Base-by-base conservation (phyloP, 2,113 vertebrate genomes). In the Ranitomeya imitator region DNA sequence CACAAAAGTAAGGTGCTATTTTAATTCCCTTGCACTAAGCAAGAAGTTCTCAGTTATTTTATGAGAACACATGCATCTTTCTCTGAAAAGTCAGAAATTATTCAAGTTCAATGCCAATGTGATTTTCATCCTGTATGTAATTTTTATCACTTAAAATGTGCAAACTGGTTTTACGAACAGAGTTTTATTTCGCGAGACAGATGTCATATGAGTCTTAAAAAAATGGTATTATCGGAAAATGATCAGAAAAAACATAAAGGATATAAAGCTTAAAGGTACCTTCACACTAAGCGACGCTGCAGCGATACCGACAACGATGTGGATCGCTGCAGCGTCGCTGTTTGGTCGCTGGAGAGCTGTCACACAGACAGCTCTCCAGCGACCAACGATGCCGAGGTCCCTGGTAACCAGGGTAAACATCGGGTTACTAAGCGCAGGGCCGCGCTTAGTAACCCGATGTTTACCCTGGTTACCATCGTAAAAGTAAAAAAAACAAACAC, bases 1-100 rank as follows among this genome's bases (percentile, higher is more conserved):
- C 76, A 57, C 80, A 59, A 74, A 15, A 74, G 59, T 73, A 61
- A 63, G 54, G 52, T 54, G 65, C 86, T 88, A 83, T 88, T 88
- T 83, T 76, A 88, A 88, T 23, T 79, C 51, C 16, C 69, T 23
- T 54, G 57, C 67, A 52, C 79, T 19, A 60, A 59, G 55, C 23
- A 4, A 51, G 37, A 74, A 52, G 45, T 67, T 67, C 54, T 67
- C 31, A 10, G 13, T 7, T 4, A 67, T 23, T 52, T 54, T 51
- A 52, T 21, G 3, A 45, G 37, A 23, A 45, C 52, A 65, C 14
- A 31, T 9, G 10, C 78, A 18, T 59, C 2, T 59, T 59, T 19
- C 23, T 15, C 19, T 15, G 0, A 71, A 71, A 16, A 15, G 16
- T 37, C 8, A 57, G 14, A 73, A 73, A 7, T 12, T 26, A 23